A percentile compares a stretch with the other conserved stretches of the same genome.
phyloP scores from a whole-genome alignment of 2,797 vertebrate species.

The Xenops minutus region DNA sequence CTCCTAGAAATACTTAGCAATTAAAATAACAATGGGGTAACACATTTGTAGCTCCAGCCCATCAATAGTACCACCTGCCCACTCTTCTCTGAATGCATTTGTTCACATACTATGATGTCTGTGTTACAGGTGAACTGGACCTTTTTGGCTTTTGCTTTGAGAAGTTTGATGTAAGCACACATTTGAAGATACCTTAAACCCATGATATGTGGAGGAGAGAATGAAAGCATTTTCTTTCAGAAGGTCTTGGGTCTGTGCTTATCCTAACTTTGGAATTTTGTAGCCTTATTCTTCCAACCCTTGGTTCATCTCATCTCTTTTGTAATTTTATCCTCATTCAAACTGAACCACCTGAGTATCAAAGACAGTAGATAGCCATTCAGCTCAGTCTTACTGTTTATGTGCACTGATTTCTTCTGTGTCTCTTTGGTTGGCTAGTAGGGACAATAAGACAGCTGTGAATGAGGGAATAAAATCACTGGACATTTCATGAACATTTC shows the following conservation, averaged over 20 bases:
- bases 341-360: background rate
- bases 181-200: background rate
- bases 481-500: background rate
- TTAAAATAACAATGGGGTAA: background rate
- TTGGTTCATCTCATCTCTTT: background rate
- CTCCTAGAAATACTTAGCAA: background rate
- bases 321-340: background rate
- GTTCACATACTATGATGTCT: background rate
- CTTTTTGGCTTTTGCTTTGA: background rate
- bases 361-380: background rate
- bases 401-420: background rate
- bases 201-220: background rate
- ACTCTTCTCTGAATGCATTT: background rate
- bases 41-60: background rate
- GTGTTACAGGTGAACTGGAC: background rate
- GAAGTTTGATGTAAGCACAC: background rate
- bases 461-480: background rate
- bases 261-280: background rate
- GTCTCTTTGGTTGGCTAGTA: background rate
- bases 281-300: background rate
- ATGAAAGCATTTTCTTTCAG: background rate
- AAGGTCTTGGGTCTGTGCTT: background rate
- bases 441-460: background rate
- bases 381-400: background rate
- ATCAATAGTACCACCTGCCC: background rate